Evolutionary conservation across 2,113 vertebrate genomes (phyloP).

Genomic region (Phalacrocorax carbo): DNA sequence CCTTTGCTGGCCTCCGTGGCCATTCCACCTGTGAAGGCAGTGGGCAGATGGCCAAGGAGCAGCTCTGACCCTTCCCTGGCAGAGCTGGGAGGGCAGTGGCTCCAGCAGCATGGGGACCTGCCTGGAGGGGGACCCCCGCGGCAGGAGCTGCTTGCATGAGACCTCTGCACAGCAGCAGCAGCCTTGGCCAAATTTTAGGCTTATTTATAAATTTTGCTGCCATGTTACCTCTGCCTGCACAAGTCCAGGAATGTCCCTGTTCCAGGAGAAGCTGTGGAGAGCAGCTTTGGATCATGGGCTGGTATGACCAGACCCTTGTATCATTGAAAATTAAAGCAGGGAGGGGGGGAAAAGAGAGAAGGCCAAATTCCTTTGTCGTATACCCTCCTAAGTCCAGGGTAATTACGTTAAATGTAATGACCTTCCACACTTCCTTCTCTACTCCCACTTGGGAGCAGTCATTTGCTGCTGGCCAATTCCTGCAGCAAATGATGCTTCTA

Average conservation of each 20-base stretch:
- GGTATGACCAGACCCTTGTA: not conserved
- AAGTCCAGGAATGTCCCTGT: not conserved
- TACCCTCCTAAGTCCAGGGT: not conserved
- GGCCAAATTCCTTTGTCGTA: not conserved
- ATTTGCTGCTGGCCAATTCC: not conserved
- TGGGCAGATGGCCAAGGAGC: not conserved
- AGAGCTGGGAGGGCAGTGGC: not conserved
- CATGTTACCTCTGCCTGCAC: not conserved
- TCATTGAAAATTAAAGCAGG: not conserved
- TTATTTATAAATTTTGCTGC: not conserved
- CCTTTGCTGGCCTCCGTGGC: not conserved
- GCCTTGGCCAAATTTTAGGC: not conserved
- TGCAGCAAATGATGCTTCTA: not conserved
- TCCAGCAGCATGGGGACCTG: not conserved
- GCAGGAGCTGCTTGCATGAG: not conserved
- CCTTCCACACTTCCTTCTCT: slow-evolving; percentile 2
- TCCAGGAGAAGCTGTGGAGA: not conserved
- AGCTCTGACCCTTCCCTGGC: not conserved
- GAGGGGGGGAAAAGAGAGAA: not conserved
- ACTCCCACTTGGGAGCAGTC: not conserved
- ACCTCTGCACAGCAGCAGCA: not conserved
- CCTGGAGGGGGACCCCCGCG: accelerated
- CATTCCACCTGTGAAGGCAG: accelerated
- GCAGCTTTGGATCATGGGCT: not conserved
- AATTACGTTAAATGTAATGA: slow-evolving; percentile 38